Evolutionary conservation across 2,888 invertebrate genomes (phyloP).

Genomic region (Ophion obscuratus): DNA sequence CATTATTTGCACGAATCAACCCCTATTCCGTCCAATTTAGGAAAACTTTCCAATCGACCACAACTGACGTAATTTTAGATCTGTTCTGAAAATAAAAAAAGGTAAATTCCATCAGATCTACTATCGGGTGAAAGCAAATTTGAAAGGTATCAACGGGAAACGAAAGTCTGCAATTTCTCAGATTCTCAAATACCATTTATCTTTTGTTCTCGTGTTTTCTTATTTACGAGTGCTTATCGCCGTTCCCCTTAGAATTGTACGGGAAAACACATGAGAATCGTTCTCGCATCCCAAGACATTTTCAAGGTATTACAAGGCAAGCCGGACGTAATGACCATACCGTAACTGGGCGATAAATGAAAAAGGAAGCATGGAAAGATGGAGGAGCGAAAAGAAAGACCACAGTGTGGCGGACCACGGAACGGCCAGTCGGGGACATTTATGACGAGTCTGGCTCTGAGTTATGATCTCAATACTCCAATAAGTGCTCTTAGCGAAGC

Average conservation of each 20-base stretch:
- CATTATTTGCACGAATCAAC: conserved; percentile 47
- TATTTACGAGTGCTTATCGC: conserved; percentile 13
- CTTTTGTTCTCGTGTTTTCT: neutral
- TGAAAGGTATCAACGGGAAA: neutral
- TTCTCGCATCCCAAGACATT: conserved; percentile 49
- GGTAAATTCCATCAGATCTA: neutral
- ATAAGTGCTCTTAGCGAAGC: conserved; percentile 80
- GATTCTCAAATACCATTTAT: neutral
- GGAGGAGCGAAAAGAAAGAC: conserved; percentile 56
- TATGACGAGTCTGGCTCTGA: conserved; percentile 80
- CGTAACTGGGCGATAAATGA: conserved; percentile 57
- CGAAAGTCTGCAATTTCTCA: neutral
- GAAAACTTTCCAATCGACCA: neutral
- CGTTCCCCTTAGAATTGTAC: neutral
- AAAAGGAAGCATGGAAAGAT: conserved; percentile 59
- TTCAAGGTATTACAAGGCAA: conserved; percentile 65
- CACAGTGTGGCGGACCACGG: conserved; percentile 63
- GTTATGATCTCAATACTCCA: conserved; percentile 83
- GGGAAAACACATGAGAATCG: conserved; percentile 32
- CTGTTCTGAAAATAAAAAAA: neutral
- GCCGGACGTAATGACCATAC: conserved; percentile 25
- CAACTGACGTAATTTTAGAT: conserved; percentile 2
- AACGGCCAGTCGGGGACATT: conserved; percentile 76
- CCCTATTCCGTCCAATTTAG: neutral
- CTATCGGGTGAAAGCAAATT: neutral